Percentiles rank a stretch among this genome's conserved stretches.
Evolutionary conservation across 2,888 invertebrate genomes (phyloP).

Genomic region (Athetis lepigone): DNA sequence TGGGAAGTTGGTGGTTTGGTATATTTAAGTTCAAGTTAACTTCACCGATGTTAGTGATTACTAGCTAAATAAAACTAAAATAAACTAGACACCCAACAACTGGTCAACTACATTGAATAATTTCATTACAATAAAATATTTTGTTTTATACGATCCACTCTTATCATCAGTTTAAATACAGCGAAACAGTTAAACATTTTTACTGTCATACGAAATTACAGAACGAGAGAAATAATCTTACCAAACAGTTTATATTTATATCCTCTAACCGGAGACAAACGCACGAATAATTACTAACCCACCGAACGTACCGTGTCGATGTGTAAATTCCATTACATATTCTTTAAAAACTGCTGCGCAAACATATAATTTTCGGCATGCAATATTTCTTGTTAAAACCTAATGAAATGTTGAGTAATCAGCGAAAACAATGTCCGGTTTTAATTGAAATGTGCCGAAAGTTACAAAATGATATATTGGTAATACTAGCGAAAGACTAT

Average conservation of each 20-base stretch:
- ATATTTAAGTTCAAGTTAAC: too few relatives aligned
- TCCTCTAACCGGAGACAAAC: conserved; percentile 15
- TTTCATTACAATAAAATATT: too few relatives aligned
- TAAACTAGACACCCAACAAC: too few relatives aligned
- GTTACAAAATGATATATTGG: too few relatives aligned
- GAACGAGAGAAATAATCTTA: conserved; percentile 28
- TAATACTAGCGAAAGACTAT: too few relatives aligned
- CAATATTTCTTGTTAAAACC: conserved; percentile 6
- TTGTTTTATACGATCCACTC: too few relatives aligned
- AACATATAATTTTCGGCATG: conserved; percentile 6
- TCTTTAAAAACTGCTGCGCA: conserved; percentile 14
- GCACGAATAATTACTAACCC: conserved; percentile 11
- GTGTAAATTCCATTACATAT: conserved; percentile 22
- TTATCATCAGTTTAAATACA: conserved; percentile 18
- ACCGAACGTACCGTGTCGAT: conserved; percentile 10
- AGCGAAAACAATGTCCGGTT: conserved; percentile 10
- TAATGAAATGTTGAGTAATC: conserved; percentile 18
- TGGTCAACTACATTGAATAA: too few relatives aligned
- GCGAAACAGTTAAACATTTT: too few relatives aligned
- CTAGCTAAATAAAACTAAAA: too few relatives aligned
- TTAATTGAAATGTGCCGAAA: neutral
- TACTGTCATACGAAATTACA: neutral
- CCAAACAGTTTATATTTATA: conserved; percentile 28
- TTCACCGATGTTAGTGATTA: too few relatives aligned
- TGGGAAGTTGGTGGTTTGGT: too few relatives aligned